Conservation (phyloP, 2,113 vertebrate species). For the Trematocara macrostoma region DNA sequence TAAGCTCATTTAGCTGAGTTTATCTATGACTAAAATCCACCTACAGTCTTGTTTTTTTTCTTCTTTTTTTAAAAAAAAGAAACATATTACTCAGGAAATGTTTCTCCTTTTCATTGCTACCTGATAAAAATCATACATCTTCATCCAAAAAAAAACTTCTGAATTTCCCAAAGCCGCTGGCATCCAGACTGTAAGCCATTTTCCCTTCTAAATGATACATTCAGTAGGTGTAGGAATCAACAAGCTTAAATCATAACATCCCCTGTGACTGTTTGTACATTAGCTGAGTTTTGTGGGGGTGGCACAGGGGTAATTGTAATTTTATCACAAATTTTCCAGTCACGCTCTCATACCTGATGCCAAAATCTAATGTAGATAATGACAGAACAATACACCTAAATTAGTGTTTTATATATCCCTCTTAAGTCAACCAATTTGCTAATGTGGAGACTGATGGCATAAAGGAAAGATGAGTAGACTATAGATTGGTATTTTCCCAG, state of each 20-base stretch:
- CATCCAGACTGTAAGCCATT: conserved; percentile 26
- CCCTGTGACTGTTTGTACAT: conserved; percentile 29
- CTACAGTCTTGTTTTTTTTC: neutral
- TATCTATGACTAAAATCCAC: conserved; percentile 48
- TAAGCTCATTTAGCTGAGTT: conserved; percentile 43
- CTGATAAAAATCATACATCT: conserved; percentile 57
- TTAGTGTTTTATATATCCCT: conserved; percentile 19
- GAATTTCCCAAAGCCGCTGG: conserved; percentile 28
- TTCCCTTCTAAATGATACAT: conserved; percentile 52
- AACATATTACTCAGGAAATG: conserved; percentile 38
- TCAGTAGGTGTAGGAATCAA: conserved; percentile 26
- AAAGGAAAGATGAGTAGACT: conserved; percentile 49
- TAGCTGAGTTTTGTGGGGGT: conserved; percentile 27
- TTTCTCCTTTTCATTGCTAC: conserved; percentile 32
- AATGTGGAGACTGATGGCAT: conserved; percentile 31
- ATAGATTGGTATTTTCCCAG: conserved; percentile 59
- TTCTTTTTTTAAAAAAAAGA: neutral
- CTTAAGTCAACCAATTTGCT: conserved; percentile 32
- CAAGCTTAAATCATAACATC: conserved; percentile 38
- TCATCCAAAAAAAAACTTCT: conserved; percentile 36
- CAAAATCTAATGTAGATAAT: conserved; percentile 48
- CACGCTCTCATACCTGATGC: conserved; percentile 30
- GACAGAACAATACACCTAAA: conserved; percentile 22
- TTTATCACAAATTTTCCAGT: conserved; percentile 46
- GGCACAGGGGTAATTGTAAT: conserved; percentile 29